These are phyloP conservation scores for Myzus persicae DNA, from an alignment of 1,140 invertebrate species.

Conservation along the genomic window DNA sequence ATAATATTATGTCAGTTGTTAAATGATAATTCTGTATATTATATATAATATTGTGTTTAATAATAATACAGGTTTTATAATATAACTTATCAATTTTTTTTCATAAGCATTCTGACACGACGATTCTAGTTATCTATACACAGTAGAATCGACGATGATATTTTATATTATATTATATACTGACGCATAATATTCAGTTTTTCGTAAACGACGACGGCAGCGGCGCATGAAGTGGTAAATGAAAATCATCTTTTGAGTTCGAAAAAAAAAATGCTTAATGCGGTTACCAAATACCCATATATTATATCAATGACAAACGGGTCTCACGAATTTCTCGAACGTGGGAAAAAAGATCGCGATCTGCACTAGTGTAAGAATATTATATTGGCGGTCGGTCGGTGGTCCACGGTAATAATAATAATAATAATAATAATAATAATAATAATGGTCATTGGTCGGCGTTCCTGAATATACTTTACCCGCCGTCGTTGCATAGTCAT, in stretches of 20 bases:
- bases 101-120: background rate
- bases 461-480: background rate
- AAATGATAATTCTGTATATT: background rate
- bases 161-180: background rate
- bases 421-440: too few relatives aligned
- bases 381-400: background rate
- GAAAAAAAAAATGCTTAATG: background rate
- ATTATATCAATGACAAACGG: background rate
- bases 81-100: background rate
- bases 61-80: background rate
- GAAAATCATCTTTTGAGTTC: background rate
- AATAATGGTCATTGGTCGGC: background rate
- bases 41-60: background rate
- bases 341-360: constrained; percentile 23
- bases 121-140: background rate
- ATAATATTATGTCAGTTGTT: background rate
- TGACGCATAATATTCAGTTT: background rate
- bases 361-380: background rate
- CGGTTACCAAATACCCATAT: background rate
- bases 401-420: background rate
- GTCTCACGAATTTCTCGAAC: constrained; percentile 29
- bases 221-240: background rate
- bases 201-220: background rate
- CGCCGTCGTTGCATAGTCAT: background rate
- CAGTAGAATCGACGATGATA: background rate